Evolutionary conservation across 30 jellyfish, hydroid and myxozoan species (phyloP).

Genomic region (Catostylus mosaicus): DNA sequence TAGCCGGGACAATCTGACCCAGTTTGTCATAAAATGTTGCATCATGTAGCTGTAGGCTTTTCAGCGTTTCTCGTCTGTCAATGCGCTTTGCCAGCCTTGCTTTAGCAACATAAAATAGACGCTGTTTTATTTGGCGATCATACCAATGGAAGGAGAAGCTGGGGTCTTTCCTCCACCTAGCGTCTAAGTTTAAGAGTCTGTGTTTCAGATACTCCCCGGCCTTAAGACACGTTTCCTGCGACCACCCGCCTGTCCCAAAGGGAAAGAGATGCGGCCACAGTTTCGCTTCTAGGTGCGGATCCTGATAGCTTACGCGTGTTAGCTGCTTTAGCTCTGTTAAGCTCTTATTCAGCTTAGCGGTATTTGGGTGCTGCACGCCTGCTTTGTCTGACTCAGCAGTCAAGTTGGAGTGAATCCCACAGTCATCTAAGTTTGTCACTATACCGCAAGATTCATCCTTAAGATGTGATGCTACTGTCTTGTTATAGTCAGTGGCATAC

Average conservation of each 20-base stretch:
- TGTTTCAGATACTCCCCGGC: slow-evolving; percentile 20
- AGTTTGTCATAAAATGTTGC: not conserved
- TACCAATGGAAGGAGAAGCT: slow-evolving; percentile 2
- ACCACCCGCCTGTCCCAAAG: slow-evolving; percentile 18
- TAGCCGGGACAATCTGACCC: not conserved
- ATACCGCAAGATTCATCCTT: not conserved
- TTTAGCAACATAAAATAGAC: not conserved
- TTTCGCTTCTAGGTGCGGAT: slow-evolving; percentile 24
- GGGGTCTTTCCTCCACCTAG: slow-evolving; percentile 20
- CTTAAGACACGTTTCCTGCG: not conserved
- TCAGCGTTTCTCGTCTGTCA: not conserved
- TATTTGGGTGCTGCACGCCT: slow-evolving; percentile 17
- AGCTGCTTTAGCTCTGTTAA: not conserved
- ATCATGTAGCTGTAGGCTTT: not conserved
- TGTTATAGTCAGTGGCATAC: not conserved
- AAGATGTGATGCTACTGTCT: not conserved
- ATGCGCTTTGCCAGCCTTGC: not conserved
- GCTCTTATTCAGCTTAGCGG: not conserved
- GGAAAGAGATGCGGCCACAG: slow-evolving; percentile 28
- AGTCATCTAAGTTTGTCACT: not conserved
- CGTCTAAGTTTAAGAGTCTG: slow-evolving; percentile 7
- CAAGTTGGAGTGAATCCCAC: not conserved
- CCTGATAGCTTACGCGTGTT: not conserved
- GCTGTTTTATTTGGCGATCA: not conserved
- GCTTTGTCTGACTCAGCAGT: not conserved